Evolutionary conservation across 2,888 invertebrate genomes (phyloP).

Genomic region (Cheilosia variabilis): DNA sequence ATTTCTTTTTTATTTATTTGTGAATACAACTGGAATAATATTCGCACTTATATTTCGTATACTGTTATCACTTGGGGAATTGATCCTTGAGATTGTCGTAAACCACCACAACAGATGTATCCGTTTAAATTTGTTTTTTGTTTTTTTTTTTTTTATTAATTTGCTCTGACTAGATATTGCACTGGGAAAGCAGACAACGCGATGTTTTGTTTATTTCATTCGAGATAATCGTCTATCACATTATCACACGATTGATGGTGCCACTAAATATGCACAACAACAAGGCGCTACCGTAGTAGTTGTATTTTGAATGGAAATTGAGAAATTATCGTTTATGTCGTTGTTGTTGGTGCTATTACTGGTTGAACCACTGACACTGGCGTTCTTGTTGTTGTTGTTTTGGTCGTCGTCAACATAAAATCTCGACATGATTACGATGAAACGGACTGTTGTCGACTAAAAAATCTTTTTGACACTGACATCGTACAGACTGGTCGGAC

Average conservation of each 20-base stretch:
- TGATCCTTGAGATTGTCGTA: constrained; percentile 69
- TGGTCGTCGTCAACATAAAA: constrained; percentile 73
- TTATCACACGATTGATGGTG: constrained; percentile 33
- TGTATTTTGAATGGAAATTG: constrained; percentile 45
- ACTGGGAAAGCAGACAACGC: constrained; percentile 25
- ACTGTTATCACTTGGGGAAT: constrained; percentile 63
- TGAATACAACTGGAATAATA: constrained; percentile 40
- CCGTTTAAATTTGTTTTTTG: constrained; percentile 14
- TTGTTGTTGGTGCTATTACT: constrained; percentile 54
- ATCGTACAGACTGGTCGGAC: constrained; percentile 79
- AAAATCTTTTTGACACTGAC: constrained; percentile 84
- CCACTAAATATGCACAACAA: constrained; percentile 17
- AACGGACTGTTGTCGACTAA: constrained; percentile 83
- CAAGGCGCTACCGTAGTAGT: constrained; percentile 10
- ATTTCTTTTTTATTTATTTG: constrained; percentile 25
- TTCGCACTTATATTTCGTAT: constrained; percentile 57
- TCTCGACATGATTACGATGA: constrained; percentile 82
- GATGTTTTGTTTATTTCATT: constrained; percentile 32
- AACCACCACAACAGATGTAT: constrained; percentile 38
- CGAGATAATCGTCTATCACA: constrained; percentile 30
- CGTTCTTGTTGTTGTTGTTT: constrained; percentile 70
- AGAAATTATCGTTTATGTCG: constrained; percentile 46
- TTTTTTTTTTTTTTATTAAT: constrained; percentile 22
- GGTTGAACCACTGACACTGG: constrained; percentile 69
- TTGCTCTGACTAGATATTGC: constrained; percentile 68